These are phyloP conservation scores for Holothuria glaberrima DNA, from an alignment of 35 echinoderm and acorn worm species.

Conservation along the genomic window DNA sequence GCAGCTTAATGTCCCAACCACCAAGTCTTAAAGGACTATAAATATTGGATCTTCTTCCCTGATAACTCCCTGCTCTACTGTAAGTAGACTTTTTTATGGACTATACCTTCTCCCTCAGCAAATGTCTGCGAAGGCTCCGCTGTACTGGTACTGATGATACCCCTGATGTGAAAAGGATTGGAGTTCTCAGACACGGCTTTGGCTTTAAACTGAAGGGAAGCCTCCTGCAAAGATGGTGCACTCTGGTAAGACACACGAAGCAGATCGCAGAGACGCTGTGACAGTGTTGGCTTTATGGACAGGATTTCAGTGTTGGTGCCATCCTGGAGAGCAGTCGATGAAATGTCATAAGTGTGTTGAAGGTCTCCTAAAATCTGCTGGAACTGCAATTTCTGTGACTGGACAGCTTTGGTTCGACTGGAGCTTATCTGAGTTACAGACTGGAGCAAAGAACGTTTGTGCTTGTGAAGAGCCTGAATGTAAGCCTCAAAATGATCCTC, in stretches of 20 bases:
- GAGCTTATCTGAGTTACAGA: conserved; percentile 65
- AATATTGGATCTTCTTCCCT: too few relatives aligned
- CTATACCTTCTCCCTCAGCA: conserved; percentile 87
- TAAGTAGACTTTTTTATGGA: too few relatives aligned
- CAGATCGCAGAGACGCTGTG: conserved; percentile 70
- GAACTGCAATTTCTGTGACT: conserved; percentile 73
- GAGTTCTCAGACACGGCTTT: conserved; percentile 37
- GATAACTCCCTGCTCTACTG: too few relatives aligned
- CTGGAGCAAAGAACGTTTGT: conserved; percentile 60
- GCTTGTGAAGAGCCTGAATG: conserved; percentile 77
- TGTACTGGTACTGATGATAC: conserved; percentile 67
- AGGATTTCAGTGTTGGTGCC: conserved; percentile 82
- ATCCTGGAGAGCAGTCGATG: conserved; percentile 64
- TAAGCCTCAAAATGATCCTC: conserved; percentile 70
- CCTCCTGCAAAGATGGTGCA: conserved; percentile 60
- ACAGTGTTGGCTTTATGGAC: conserved; percentile 77
- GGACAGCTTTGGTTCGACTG: conserved; percentile 68
- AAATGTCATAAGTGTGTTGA: conserved; percentile 73
- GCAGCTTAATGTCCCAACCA: too few relatives aligned
- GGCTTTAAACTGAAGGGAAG: conserved; percentile 73
- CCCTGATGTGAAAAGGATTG: conserved; percentile 68
- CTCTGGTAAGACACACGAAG: conserved; percentile 74
- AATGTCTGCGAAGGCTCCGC: conserved; percentile 61
- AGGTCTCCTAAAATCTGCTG: conserved; percentile 85
- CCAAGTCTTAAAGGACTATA: too few relatives aligned